A percentile compares a stretch with the other conserved stretches of the same genome.
phyloP scores from a whole-genome alignment of 30 jellyfish, hydroid and myxozoan species.

The Aurelia aurita region DNA sequence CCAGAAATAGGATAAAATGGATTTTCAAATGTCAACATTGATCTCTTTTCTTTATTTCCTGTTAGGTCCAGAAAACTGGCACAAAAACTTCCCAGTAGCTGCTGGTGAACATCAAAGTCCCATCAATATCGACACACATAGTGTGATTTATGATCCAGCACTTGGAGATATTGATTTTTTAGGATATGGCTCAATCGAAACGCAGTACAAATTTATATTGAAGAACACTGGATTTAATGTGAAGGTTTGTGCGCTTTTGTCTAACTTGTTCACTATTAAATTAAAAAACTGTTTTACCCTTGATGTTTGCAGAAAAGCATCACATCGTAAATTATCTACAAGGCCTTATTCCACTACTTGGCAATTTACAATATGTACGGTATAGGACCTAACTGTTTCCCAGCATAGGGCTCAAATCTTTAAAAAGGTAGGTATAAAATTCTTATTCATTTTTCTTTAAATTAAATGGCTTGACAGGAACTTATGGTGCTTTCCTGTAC shows the following conservation, averaged over 20 bases:
- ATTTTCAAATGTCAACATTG: neutral
- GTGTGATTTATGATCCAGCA: slow-evolving; percentile 64
- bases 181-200: slow-evolving; percentile 58
- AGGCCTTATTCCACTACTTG: too few species aligned
- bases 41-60: neutral
- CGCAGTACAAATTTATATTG: neutral
- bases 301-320: neutral
- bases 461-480: too few species aligned
- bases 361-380: too few species aligned
- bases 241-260: slow-evolving; percentile 42
- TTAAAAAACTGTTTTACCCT: neutral
- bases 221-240: slow-evolving; percentile 64
- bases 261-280: too few species aligned
- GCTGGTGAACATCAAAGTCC: slow-evolving; percentile 84
- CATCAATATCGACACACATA: slow-evolving; percentile 60
- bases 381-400: too few species aligned
- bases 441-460: too few species aligned
- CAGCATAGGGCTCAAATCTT: too few species aligned
- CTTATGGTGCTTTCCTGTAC: too few species aligned
- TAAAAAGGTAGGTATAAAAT: too few species aligned
- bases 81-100: slow-evolving; percentile 81
- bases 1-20: neutral
- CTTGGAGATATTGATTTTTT: slow-evolving; percentile 47
- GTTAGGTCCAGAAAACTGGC: slow-evolving; percentile 88
- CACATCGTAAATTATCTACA: neutral